These are phyloP conservation scores for Ectobius pallidus DNA, from an alignment of 2,888 invertebrate genomes.

Conservation along the genomic window DNA sequence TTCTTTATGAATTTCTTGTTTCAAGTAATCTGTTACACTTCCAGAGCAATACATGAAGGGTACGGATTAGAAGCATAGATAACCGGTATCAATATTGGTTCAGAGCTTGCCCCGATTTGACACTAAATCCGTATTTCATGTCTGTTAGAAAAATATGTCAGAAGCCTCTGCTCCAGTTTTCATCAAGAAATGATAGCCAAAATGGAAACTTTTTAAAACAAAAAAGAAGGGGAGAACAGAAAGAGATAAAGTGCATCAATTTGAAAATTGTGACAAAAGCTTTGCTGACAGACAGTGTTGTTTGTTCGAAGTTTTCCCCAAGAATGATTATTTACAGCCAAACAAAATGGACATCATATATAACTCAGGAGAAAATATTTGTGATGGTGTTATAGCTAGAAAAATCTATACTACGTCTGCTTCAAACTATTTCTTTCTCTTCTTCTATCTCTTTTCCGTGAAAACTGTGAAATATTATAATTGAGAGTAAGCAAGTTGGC, in stretches of 20 bases:
- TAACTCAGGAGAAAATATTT: slow-evolving; percentile 13
- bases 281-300: slow-evolving; percentile 29
- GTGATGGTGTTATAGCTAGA: not conserved
- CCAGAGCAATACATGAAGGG: too few species aligned
- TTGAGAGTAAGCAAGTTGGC: not conserved
- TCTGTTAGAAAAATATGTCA: too few species aligned
- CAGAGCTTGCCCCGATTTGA: too few species aligned
- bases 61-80: too few species aligned
- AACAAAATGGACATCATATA: slow-evolving; percentile 21
- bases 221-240: too few species aligned
- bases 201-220: not conserved
- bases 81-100: too few species aligned
- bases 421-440: not conserved
- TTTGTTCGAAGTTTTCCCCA: slow-evolving; percentile 34
- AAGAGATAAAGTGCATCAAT: not conserved
- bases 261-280: slow-evolving; percentile 35
- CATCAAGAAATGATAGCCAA: not conserved
- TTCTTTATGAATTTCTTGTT: too few species aligned
- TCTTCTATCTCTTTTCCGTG: not conserved
- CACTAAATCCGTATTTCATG: too few species aligned
- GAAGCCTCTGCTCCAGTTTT: not conserved
- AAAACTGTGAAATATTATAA: not conserved
- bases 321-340: slow-evolving; percentile 36
- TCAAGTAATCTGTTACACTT: too few species aligned
- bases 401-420: not conserved